Base-by-base conservation (phyloP, 2,888 invertebrate genomes). In the Leucozona laternaria region DNA sequence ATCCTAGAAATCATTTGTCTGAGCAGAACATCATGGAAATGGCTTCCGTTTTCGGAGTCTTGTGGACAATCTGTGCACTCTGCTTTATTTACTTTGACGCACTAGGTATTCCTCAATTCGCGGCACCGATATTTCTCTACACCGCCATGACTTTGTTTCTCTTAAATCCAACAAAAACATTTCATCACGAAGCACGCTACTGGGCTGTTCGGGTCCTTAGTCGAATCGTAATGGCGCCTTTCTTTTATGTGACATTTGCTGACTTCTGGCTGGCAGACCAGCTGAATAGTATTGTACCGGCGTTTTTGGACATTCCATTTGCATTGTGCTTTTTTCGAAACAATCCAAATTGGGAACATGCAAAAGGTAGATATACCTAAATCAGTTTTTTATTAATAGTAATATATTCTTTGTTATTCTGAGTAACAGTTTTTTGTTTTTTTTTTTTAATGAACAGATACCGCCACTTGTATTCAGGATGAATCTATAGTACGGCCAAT, bases 201-300 rank as follows among this genome's bases (percentile, higher is more conserved):
- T 97, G 97, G 97, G 94, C 96, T 4, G 91, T 93, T 3, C 90
- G 91, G 13, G 90, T 93, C 88, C 88, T 92, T 93, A 94, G 94
- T 93, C 93, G 95, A 28, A 94, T 96, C 89, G 90, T 96, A 75
- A 94, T 95, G 73, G 96, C 97, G 1, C 97, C 97, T 22, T 96
- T 96, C 89, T 96, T 95, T 90, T 95, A 95, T 90, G 97, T 97
- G 1, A 95, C 95, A 62, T 97, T 97, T 91, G 96, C 97, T 83
- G 97, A 97, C 92, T 97, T 97, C 93, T 97, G 97, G 97, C 94
- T 97, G 89, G 97, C 96, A 15, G 97, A 97, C 93, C 97, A 97
- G 91, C 92, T 97, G 53, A 97, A 96, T 91, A 96, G 96, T 90
- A 93, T 97, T 79, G 95, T 95, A 6, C 95, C 95, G 2, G 96